Base-by-base conservation (phyloP, 30 jellyfish, hydroid and myxozoan species). In the Morbakka virulenta region DNA sequence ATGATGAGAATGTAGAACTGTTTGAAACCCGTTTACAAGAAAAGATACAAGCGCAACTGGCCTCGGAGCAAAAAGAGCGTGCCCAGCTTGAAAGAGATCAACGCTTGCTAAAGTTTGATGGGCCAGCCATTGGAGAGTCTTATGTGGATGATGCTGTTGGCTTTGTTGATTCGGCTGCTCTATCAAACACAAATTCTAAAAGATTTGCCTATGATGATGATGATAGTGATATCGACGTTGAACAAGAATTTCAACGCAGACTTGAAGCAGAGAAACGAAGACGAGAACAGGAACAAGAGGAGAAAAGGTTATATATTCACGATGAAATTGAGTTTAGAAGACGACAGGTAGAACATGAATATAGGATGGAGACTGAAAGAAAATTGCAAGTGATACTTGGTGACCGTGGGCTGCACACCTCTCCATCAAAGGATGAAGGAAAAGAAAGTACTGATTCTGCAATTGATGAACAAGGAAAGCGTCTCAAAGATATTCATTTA, bases 171-270 rank as follows among this genome's bases (percentile, higher is more conserved):
- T 41, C 57, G 9, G 17, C 9, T 9, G 57, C 57, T 9, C 9
- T 41, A 6, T 9, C 57, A 6, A 17, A 17, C 17, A 9, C 9
- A 41, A 17, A 41, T 41, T 9, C 9, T 41, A 9, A 41, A 17
- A 17, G 17, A 41, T 41, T 41, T 41, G 57, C 57, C 9, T 9
- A 41, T 9, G 57, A 41, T 9, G 57, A 41, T 41, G 57, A 41
- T 17, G 57, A 41, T 6, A 41, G 57, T 17, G 57, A 41, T 41
- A 17, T 41, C 29, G 95, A 85, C 36, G 74, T 85, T 26, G 95
- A 85, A 74, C 62, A 23, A 2, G 95, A 85, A 72, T 85, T 85
- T 41, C 95, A 85, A 50, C 33, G 95, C 35, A 72, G 95, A 29
- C 84, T 85, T 6, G 89, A 85, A 33, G 64, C 64, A 79, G 95